Evolutionary conservation across 1,140 invertebrate species (phyloP), one percentile per base, ranked within the genome.

Genomic region (Lithobius niger): DNA sequence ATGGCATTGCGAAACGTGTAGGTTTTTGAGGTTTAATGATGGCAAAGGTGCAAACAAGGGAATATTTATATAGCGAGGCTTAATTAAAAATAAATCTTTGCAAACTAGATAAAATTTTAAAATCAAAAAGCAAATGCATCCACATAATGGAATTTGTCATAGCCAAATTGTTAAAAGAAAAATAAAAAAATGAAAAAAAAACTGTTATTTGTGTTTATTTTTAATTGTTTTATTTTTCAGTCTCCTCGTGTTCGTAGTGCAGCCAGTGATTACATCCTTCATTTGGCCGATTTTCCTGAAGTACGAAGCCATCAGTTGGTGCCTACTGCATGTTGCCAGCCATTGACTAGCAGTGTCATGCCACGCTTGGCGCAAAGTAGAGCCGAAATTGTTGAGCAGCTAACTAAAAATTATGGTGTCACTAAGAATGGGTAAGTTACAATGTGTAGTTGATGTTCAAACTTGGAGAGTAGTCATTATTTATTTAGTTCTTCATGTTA

Each of bases 281-380:
- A 6, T 3, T 27, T 55, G 44, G 18, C 36, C 10, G 54, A 55
- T 10, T 55, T 15, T 42, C 54, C 54, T 4, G 54, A 55, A 18
- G 26, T 55, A 4, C 3, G 86, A 71, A 81, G 82, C 53, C 69
- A 85, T n/a, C 82, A 88, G 65, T 76, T 84, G 48, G 85, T 83
- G 61, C 80, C 80, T 2, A 74, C 77, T 19, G 77, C 81, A 64
- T 70, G 89, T 36, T 87, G 85, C n/a, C 77, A 88, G 58, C 85
- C 88, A 0, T 81, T 95, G 26, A 86, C 84, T 50, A 83, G 82
- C 18, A 84, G 82, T 40, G 86, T 88, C 55, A 88, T 91, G 71
- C 88, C 90, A 40, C 76, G 90, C 44, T 69, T 93, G 31, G 90
- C 88, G 0, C 78, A 91, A 43, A 90, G 88, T 62, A 78, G 87